These are phyloP conservation scores for Prochilodus magdalenae DNA, from an alignment of 2,113 vertebrate genomes.

Conservation along the genomic window DNA sequence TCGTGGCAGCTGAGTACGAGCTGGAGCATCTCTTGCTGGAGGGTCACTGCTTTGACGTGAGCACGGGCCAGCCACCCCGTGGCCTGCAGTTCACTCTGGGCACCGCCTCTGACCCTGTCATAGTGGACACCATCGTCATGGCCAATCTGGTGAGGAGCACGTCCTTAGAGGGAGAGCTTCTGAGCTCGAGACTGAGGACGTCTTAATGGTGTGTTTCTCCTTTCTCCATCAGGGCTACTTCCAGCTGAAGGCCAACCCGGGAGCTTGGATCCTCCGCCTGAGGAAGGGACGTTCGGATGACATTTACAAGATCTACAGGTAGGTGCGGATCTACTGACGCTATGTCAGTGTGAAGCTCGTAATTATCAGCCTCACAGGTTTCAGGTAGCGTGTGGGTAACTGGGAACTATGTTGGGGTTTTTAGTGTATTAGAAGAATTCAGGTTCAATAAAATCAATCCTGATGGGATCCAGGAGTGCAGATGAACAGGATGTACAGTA, in stretches of 20 bases:
- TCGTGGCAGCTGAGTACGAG: slow-evolving; percentile 93
- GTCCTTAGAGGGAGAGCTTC: neutral
- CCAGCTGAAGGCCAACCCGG: slow-evolving; percentile 97
- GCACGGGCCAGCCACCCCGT: slow-evolving; percentile 93
- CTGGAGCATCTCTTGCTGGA: slow-evolving; percentile 93
- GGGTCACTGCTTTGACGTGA: slow-evolving; percentile 97
- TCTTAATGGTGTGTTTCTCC: neutral
- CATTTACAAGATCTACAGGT: slow-evolving; percentile 98
- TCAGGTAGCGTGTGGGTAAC: too few relatives aligned
- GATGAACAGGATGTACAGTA: too few relatives aligned
- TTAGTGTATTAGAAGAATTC: too few relatives aligned
- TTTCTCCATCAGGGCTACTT: slow-evolving; percentile 87
- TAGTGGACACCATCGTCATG: slow-evolving; percentile 97
- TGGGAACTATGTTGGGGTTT: too few relatives aligned
- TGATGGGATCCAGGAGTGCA: too few relatives aligned
- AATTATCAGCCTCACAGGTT: too few relatives aligned
- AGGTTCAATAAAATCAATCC: too few relatives aligned
- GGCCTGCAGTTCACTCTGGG: slow-evolving; percentile 96
- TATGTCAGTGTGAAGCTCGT: too few relatives aligned
- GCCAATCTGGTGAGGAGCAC: slow-evolving; percentile 87
- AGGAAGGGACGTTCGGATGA: slow-evolving; percentile 96
- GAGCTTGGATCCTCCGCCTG: slow-evolving; percentile 92
- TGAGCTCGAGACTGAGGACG: neutral
- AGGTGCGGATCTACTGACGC: neutral
- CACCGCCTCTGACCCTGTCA: slow-evolving; percentile 83